A percentile compares a stretch with the other conserved stretches of the same genome.
Evolutionary conservation across 2,113 vertebrate species (phyloP).

Genomic region (Mirza zaza): DNA sequence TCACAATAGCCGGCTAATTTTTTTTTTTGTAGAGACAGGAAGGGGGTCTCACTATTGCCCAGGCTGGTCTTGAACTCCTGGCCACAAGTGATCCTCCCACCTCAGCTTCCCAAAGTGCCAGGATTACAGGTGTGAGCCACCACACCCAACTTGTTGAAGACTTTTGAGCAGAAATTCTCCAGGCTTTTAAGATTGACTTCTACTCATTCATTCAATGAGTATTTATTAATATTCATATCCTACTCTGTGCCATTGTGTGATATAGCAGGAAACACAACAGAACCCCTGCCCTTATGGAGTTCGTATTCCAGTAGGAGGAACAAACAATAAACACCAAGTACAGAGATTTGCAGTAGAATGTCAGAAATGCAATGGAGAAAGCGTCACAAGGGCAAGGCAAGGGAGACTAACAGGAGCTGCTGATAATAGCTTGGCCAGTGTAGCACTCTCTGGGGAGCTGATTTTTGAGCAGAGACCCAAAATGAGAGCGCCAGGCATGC

Average conservation of each 20-base stretch:
- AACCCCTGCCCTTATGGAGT: neutral
- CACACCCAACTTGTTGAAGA: neutral
- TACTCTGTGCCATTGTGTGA: neutral
- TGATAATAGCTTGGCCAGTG: neutral
- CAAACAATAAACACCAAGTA: neutral
- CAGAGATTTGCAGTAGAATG: no score
- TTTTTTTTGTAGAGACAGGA: no score
- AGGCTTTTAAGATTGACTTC: neutral
- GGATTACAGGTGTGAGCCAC: no score
- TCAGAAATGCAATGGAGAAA: neutral
- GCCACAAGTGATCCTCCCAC: no score
- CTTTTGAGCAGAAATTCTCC: neutral
- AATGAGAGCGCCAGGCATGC: neutral
- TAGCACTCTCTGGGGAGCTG: neutral
- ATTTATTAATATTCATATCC: neutral
- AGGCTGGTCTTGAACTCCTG: no score
- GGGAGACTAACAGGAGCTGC: neutral
- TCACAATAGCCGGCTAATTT: no score
- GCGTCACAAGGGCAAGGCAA: neutral
- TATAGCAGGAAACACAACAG: neutral
- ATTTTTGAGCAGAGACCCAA: neutral
- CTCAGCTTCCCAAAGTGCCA: no score
- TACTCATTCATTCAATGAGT: neutral
- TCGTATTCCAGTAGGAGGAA: neutral
- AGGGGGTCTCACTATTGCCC: no score